Base-by-base conservation (phyloP, 1,140 invertebrate species). In the Phortica variegata region DNA sequence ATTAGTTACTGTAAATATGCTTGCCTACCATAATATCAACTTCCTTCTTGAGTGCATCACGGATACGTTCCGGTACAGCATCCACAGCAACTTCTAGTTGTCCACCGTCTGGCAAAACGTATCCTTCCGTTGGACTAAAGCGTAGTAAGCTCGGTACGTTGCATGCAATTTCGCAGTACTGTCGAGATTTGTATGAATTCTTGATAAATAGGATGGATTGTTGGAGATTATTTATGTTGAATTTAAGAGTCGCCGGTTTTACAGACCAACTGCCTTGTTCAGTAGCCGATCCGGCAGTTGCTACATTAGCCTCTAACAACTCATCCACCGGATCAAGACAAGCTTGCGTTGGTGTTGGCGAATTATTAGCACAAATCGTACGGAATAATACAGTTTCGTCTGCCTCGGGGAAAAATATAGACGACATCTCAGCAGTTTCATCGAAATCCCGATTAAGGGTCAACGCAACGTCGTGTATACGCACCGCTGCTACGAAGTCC, bases 381-480 rank as follows among this genome's bases (percentile, higher is more conserved):
- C 65, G 59, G 39, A 75, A 75, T 2, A 75, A 17, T 0, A 75
- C 58, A 1, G 73, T 73, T 31, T 75, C 73, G 3, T 75, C 73
- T 7, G 58, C 65, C 3, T 75, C 73, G 0, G 72, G 59, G 5
- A 75, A 37, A 16, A 58, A 61, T 7, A 75, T 29, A 6, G 65
- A 50, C 5, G 65, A 68, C 2, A 52, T 54, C 5, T 75, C 66
- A 2, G 50, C 55, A 0, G 73, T 70, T 17, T 76, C 68, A 36
- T 75, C 73, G 31, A 75, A 59, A 19, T 63, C 61, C 8, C 65
- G 55, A 47, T 75, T 75, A 0, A 75, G 40, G 0, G 73, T 76
- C 5, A 76, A 38, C 1, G 65, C 65, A 15, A 75, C 63, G 56
- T 76, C 73, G n/a, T 71, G 60, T 8, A 69, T 72, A 4, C 65